Base-by-base conservation (phyloP, 2,113 vertebrate species). In the Clarias gariepinus region DNA sequence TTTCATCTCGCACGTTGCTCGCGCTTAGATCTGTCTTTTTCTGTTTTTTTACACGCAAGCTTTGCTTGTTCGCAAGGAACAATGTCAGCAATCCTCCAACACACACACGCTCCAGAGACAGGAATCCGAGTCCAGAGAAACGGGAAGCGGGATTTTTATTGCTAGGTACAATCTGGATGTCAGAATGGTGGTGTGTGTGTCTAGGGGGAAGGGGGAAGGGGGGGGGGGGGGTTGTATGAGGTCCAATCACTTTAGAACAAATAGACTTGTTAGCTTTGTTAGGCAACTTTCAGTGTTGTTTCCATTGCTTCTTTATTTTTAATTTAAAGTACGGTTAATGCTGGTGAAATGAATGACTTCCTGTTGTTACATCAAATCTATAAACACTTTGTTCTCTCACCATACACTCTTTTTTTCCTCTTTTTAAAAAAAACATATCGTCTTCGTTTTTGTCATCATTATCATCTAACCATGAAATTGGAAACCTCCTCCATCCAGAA, bases 1-100 rank as follows among this genome's bases (percentile, higher is more conserved):
- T 81, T 81, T 81, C 78, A 81, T 81, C 78, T 30, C 74, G 28
- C 52, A 10, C 30, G 19, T 33, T 25, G 19, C 78, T 81, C 30
- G 2, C 28, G 55, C 77, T 33, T 25, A 5, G 77, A 60, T 0
- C 53, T 13, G 41, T n/a, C 23, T 3, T n/a, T n/a, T 66, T 23
- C n/a, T 25, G 9, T 58, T 57, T 36, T 71, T 21, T 36, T 36
- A 30, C n/a, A 69, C 73, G 6, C 9, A 12, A 76, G 41, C 47
- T 15, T 53, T 77, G 15, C 74, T 52, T 12, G 18, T 47, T 9
- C 23, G 2, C 19, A 21, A 19, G 18, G 69, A 73, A 23, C 41
- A 73, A 73, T 0, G 21, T 11, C 12, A 10, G 2, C 18, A 21
- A 47, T 74, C 23, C 47, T 74, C 47, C 41, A 47, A 8, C 73